Percentiles rank a stretch among this genome's conserved stretches.
phyloP scores from a whole-genome alignment of 2,888 invertebrate genomes.

The Linyphia triangularis region DNA sequence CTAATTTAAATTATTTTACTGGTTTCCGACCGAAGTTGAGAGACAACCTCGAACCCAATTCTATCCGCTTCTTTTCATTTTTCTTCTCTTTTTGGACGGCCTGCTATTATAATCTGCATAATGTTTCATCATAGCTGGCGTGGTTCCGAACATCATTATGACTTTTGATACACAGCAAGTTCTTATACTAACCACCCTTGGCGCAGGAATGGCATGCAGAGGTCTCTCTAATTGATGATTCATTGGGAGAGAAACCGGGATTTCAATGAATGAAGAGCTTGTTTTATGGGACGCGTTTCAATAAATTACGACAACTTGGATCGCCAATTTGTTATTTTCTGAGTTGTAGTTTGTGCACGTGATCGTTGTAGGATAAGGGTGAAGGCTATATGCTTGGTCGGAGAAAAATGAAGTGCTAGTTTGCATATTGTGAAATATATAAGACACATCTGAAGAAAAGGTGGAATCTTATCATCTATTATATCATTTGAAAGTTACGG shows the following conservation, averaged over 20 bases:
- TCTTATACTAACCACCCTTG: conserved; percentile 13
- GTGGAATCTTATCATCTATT: no score
- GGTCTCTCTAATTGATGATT: conserved; percentile 42
- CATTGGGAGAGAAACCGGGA: neutral
- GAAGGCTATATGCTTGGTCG: no score
- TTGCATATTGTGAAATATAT: no score
- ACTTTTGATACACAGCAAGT: neutral
- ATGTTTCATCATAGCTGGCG: conserved; percentile 18
- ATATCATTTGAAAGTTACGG: no score
- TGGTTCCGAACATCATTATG: conserved; percentile 1
- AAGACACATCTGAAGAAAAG: no score
- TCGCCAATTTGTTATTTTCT: neutral
- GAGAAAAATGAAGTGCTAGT: no score
- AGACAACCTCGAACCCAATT: conserved; percentile 5
- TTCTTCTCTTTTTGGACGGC: neutral
- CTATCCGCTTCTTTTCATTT: conserved; percentile 29
- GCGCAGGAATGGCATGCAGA: neutral
- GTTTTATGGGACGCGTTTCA: neutral
- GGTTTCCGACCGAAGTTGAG: neutral
- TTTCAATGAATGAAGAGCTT: neutral
- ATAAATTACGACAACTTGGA: neutral
- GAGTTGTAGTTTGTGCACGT: neutral
- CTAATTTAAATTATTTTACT: conserved; percentile 22
- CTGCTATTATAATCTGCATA: conserved; percentile 19
- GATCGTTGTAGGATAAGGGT: neutral